A percentile compares a stretch with the other conserved stretches of the same genome.
Conservation (phyloP, 2,888 invertebrate genomes). For the Psococerastis gibbosa region DNA sequence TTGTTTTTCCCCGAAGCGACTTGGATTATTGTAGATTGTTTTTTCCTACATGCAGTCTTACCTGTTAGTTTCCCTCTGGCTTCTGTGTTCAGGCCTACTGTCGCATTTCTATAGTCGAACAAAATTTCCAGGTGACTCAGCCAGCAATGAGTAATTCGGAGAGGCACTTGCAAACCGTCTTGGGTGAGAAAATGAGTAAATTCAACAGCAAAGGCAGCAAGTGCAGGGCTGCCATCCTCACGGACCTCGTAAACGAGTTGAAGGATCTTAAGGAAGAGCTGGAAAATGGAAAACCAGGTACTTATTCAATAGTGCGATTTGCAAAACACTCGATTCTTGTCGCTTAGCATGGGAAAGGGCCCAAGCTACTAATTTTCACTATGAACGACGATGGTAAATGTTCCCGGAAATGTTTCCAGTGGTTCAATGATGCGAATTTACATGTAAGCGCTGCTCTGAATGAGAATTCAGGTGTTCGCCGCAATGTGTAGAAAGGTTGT, state of each 20-base stretch:
- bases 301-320: background rate
- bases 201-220: constrained; percentile 61
- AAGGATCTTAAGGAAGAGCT: constrained; percentile 72
- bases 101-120: background rate
- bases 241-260: constrained; percentile 73
- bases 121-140: constrained; percentile 38
- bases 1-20: too few relatives aligned
- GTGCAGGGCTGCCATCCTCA: constrained; percentile 65
- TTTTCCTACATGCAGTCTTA: too few relatives aligned
- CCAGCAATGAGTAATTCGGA: constrained; percentile 72
- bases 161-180: constrained; percentile 64
- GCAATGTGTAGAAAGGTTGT: too few relatives aligned
- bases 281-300: constrained; percentile 40
- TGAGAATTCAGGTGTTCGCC: too few relatives aligned
- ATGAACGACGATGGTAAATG: background rate
- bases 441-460: too few relatives aligned
- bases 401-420: background rate
- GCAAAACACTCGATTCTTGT: too few relatives aligned
- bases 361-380: background rate
- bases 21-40: too few relatives aligned
- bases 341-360: background rate
- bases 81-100: too few relatives aligned
- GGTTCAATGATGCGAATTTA: too few relatives aligned
- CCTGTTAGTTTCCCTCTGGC: too few relatives aligned
- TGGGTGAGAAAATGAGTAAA: constrained; percentile 68